phyloP scores from a whole-genome alignment of 2,797 vertebrate genomes.

The Leptatherina wallacei region DNA sequence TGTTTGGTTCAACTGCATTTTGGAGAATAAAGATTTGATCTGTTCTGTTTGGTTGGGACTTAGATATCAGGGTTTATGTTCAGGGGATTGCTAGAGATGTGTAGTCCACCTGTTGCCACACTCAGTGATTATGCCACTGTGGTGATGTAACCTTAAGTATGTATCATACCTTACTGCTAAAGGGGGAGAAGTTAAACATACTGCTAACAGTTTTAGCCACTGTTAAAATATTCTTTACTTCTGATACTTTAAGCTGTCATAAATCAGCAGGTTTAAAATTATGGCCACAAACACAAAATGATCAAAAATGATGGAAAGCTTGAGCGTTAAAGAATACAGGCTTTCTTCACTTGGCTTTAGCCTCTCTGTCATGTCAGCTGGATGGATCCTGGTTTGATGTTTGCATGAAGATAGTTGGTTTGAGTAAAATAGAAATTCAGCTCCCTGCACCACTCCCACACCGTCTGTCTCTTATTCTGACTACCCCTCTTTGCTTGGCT shows the following conservation, averaged over 20 bases:
- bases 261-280: constrained; percentile 5
- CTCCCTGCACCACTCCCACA: constrained; percentile 52
- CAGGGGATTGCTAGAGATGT: neutral
- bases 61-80: neutral
- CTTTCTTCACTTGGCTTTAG: constrained; percentile 8
- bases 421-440: constrained; percentile 63
- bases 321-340: constrained; percentile 6
- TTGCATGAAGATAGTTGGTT: constrained; percentile 51
- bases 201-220: no score
- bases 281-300: neutral
- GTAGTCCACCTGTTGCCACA: neutral
- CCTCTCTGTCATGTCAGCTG: constrained; percentile 27
- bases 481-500: constrained; percentile 62
- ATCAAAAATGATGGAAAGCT: neutral
- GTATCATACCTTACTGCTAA: no score
- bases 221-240: neutral
- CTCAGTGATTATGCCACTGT: no score
- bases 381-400: constrained; percentile 42
- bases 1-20: neutral
- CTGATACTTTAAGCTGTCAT: neutral
- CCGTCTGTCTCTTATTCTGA: constrained; percentile 65
- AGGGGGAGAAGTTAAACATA: neutral
- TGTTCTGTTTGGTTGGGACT: neutral
- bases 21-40: neutral
- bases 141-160: neutral